Base-by-base conservation (phyloP, 2,888 invertebrate species). In the Autographa pulchrina region DNA sequence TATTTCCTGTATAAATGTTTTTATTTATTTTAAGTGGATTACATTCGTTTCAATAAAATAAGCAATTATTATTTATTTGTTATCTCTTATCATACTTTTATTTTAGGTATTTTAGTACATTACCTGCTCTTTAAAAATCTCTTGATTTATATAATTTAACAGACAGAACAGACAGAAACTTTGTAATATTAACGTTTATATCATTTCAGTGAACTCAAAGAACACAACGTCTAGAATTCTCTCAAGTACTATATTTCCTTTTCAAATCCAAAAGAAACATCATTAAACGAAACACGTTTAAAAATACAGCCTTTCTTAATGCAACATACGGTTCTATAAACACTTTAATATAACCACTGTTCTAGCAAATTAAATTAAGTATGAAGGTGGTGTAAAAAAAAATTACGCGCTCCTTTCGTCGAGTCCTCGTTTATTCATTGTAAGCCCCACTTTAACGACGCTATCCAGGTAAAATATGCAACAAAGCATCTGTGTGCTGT, bases 361-460 rank as follows among this genome's bases (percentile, higher is more conserved):
- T 31, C 67, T 48, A 80, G 74, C 68, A 70, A 78, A 83, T 82
- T 78, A 76, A 85, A 87, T 87, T 87, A 84, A 81, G 74, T 68
- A 76, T 76, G 75, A 73, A 83, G 72, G 77, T 77, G 72, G 70
- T 71, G 65, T 70, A 63, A 79, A 75, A 76, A n/a, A 66, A 76
- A 80, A 83, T 80, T 77, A 75, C 73, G 67, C 52, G 70, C 78
- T 76, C 72, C 81, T 80, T 82, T 80, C 64, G 81, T 72, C 43
- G 66, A 72, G 82, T 72, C 68, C 74, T 65, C 74, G 68, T 75
- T 74, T 76, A 83, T 76, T 82, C 72, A 78, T 69, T 72, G 62
- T 81, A 72, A 83, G 78, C 73, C 56, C 60, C 71, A 63, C 60
- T 83, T 75, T 72, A 80, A 80, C 72, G 81, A 82, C 70, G 64